Base-by-base conservation (phyloP, 2,113 vertebrate genomes). In the Leptodactylus fuscus region DNA sequence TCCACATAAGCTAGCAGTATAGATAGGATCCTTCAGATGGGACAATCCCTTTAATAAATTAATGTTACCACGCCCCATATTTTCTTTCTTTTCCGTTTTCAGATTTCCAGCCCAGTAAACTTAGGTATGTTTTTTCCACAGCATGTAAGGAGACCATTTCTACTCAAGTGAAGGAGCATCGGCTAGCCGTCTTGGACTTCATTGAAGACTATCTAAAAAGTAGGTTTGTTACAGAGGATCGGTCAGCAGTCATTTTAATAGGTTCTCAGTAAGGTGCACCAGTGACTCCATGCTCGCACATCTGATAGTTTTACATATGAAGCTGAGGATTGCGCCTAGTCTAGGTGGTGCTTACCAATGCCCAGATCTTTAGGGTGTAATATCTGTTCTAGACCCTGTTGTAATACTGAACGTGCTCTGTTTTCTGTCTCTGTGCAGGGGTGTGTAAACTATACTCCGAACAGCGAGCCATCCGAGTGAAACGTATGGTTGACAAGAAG, bases 381-480 rank as follows among this genome's bases (percentile, higher is more conserved):
- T n/a, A n/a, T n/a, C n/a, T n/a, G n/a, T n/a, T n/a, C n/a, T 65
- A 16, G 27, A 65, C 34, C 1, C 0, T 16, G 55, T 24, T 2
- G 32, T 69, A 20, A 69, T 36, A 13, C 1, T 34, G 16, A 67
- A 20, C 1, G 18, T 36, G 16, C 11, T 10, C 20, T 27, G 1
- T 65, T 82, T 70, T 15, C 4, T 82, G 11, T 71, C 84, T 86
- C 46, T 85, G 75, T 24, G 80, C 90, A 99, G 98, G 96, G 88
- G 97, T 99, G 0, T 99, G 98, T 88, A 97, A 97, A 86, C 93
- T 99, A 74, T 99, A 99, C 90, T 99, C 97, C 3, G 97, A 99
- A 85, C 98, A 99, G 83, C 96, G 98, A 90, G 98, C 98, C 38
- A 96, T 99, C 87, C 90, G 98, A 81, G 97, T 99, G 32, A 99